These are phyloP conservation scores for Prunella strophiata DNA, from an alignment of 2,797 vertebrate genomes.

Conservation along the genomic window DNA sequence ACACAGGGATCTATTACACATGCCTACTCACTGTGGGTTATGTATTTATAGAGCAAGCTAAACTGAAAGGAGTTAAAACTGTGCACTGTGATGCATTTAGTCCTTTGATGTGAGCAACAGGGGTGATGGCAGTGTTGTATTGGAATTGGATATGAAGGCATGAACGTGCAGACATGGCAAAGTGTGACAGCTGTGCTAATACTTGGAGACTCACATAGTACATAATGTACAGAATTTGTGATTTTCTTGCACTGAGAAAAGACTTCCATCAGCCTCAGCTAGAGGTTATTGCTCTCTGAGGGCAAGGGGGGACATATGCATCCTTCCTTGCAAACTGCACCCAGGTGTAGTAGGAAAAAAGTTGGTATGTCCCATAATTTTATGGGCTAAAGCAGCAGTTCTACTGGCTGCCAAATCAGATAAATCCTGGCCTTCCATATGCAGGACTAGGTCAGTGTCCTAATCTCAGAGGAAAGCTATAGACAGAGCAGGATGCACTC, in stretches of 20 bases:
- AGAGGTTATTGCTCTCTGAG: not conserved
- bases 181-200: constrained; percentile 15
- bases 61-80: constrained; percentile 22
- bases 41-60: constrained; percentile 18
- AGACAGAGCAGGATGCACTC: not conserved
- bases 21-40: not conserved
- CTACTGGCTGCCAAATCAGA: not conserved
- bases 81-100: constrained; percentile 3
- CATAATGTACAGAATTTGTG: not conserved
- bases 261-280: not conserved
- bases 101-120: constrained; percentile 32
- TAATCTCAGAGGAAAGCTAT: not conserved
- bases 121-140: not conserved
- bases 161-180: not conserved
- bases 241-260: not conserved
- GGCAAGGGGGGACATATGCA: not conserved
- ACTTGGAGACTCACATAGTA: not conserved
- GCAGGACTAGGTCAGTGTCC: not conserved
- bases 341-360: not conserved
- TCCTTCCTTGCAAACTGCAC: not conserved
- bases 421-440: not conserved
- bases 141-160: constrained; percentile 13
- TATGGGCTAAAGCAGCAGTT: not conserved
- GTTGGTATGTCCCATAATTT: not conserved
- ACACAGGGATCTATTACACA: not conserved